phyloP scores from a whole-genome alignment of 2,113 vertebrate genomes.

The Leptosomus discolor region DNA sequence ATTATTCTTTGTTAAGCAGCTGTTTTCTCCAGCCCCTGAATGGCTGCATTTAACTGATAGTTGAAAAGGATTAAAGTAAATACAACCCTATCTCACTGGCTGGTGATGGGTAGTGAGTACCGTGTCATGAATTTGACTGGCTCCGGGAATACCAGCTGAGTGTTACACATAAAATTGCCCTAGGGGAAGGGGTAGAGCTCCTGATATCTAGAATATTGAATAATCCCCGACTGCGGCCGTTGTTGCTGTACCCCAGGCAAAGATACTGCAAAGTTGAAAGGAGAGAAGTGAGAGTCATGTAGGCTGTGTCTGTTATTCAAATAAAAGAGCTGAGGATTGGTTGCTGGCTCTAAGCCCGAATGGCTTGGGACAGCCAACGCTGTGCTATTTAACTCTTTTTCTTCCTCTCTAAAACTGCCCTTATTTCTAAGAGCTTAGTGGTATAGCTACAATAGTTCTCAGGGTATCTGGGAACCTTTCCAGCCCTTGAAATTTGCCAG shows the following conservation, averaged over 20 bases:
- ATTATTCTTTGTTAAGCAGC: background rate
- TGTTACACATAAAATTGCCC: background rate
- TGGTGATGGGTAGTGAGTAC: background rate
- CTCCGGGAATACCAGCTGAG: background rate
- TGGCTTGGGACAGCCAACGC: background rate
- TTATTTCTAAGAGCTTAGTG: background rate
- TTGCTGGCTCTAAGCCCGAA: conserved; percentile 12
- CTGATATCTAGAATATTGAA: background rate
- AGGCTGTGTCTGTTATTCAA: background rate
- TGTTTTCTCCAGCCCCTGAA: background rate
- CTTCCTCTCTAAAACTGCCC: background rate
- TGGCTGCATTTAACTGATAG: background rate
- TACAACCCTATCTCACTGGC: background rate
- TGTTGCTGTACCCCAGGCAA: background rate
- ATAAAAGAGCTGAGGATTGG: background rate
- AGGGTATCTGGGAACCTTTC: background rate
- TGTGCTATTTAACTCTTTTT: background rate
- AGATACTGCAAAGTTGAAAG: background rate
- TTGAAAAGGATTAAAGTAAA: background rate
- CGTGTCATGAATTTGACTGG: background rate
- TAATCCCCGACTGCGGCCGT: background rate
- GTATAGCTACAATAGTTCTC: background rate
- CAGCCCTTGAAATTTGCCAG: background rate
- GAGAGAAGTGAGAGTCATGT: background rate
- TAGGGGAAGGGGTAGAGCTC: background rate